These are phyloP conservation scores for Kryptolebias ocellatus DNA, from an alignment of 2,797 vertebrate species.

Conservation along the genomic window DNA sequence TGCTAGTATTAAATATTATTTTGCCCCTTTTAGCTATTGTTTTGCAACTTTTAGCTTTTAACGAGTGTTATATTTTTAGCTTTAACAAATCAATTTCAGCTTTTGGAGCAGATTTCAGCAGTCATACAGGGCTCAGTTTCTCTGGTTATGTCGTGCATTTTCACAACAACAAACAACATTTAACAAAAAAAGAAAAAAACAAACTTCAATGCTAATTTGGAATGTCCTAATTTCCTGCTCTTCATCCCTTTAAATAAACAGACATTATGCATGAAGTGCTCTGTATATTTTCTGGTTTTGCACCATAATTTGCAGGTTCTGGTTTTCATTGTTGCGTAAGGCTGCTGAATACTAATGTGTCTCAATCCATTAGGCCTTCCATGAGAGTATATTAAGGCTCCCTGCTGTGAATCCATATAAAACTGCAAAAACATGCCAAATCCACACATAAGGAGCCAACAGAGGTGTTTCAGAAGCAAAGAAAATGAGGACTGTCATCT, in stretches of 20 bases:
- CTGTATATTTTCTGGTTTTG: neutral
- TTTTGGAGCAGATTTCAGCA: too few species aligned
- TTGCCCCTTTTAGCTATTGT: too few species aligned
- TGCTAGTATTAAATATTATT: too few species aligned
- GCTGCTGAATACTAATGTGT: neutral
- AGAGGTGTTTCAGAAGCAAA: conserved; percentile 1
- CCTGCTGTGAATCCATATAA: neutral
- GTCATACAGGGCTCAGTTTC: too few species aligned
- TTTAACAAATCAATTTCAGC: too few species aligned
- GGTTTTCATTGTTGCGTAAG: neutral
- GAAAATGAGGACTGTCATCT: neutral
- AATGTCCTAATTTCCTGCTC: neutral
- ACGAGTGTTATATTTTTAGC: too few species aligned
- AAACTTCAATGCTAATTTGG: conserved; percentile 17
- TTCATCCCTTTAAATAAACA: neutral
- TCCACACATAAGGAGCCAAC: neutral
- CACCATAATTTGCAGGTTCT: neutral
- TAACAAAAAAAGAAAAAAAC: neutral
- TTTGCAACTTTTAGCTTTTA: too few species aligned
- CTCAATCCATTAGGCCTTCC: neutral
- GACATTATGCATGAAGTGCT: neutral
- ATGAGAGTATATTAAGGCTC: neutral
- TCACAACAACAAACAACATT: neutral
- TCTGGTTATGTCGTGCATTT: too few species aligned
- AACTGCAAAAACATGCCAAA: neutral